Evolutionary conservation across 2,888 invertebrate genomes (phyloP).

Genomic region (Dasypolia templi): DNA sequence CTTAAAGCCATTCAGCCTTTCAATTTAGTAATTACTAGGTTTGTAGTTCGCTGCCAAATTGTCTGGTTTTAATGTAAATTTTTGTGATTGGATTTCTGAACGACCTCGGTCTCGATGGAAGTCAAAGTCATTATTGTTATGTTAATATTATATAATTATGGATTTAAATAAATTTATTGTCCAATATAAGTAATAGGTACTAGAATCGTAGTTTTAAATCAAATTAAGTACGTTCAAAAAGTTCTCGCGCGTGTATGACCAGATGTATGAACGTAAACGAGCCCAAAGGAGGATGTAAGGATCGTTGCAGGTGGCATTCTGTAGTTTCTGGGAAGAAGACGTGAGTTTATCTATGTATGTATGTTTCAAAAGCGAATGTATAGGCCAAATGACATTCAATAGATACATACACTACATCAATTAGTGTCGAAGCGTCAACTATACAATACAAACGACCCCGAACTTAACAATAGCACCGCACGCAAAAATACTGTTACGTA

Average conservation of each 20-base stretch:
- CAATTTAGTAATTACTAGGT: slow-evolving; percentile 89
- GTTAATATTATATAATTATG: slow-evolving; percentile 19
- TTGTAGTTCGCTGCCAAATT: slow-evolving; percentile 71
- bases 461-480: slow-evolving; percentile 78
- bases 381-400: slow-evolving; percentile 6
- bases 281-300: too few relatives aligned
- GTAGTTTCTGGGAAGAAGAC: too few relatives aligned
- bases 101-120: background rate
- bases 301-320: too few relatives aligned
- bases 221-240: too few relatives aligned
- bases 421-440: slow-evolving; percentile 58
- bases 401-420: slow-evolving; percentile 59
- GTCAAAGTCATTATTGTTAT: slow-evolving; percentile 9
- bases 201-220: background rate
- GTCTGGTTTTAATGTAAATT: slow-evolving; percentile 74
- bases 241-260: too few relatives aligned
- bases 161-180: slow-evolving; percentile 26
- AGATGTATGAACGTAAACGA: too few relatives aligned
- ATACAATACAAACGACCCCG: slow-evolving; percentile 65
- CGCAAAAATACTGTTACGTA: slow-evolving; percentile 86
- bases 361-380: slow-evolving; percentile 4
- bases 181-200: background rate
- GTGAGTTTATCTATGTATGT: too few relatives aligned
- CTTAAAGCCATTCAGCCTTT: slow-evolving; percentile 88
- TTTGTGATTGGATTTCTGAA: slow-evolving; percentile 59